These are phyloP conservation scores for Kryptolebias marmoratus DNA, from an alignment of 2,113 vertebrate species.

Conservation along the genomic window DNA sequence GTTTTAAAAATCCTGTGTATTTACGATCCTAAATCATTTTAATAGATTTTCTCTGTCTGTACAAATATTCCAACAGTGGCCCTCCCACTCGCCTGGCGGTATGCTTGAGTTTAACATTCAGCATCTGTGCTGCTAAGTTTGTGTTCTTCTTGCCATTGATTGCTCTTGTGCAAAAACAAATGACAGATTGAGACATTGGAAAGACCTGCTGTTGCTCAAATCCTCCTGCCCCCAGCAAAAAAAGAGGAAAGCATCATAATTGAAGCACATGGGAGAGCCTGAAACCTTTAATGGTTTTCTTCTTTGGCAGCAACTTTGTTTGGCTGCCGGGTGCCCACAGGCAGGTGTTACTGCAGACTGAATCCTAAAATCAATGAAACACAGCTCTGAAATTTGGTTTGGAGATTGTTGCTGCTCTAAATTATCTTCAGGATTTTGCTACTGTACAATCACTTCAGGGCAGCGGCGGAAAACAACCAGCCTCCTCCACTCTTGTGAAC, in stretches of 20 bases:
- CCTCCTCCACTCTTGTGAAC: conserved; percentile 25
- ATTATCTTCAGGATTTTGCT: conserved; percentile 37
- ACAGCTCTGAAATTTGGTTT: conserved; percentile 39
- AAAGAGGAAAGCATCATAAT: neutral
- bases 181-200: conserved; percentile 55
- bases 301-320: conserved; percentile 14
- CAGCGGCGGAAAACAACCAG: conserved; percentile 30
- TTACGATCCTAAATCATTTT: conserved; percentile 20
- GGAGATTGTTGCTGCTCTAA: conserved; percentile 24
- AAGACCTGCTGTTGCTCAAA: conserved; percentile 23
- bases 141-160: conserved; percentile 50
- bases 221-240: conserved; percentile 1
- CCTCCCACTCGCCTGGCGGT: conserved; percentile 10
- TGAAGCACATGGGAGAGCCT: neutral
- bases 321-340: conserved; percentile 28
- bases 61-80: conserved; percentile 26
- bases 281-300: conserved; percentile 14
- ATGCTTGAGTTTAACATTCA: conserved; percentile 8
- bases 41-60: conserved; percentile 23
- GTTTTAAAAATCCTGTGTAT: conserved; percentile 45
- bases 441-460: conserved; percentile 40
- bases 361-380: conserved; percentile 52
- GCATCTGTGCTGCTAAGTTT: conserved; percentile 32
- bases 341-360: conserved; percentile 39
- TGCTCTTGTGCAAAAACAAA: conserved; percentile 50